Percentiles rank a stretch among this genome's conserved stretches.
Evolutionary conservation across 2,888 invertebrate genomes (phyloP).

Genomic region (Scaptomyza tumidula): DNA sequence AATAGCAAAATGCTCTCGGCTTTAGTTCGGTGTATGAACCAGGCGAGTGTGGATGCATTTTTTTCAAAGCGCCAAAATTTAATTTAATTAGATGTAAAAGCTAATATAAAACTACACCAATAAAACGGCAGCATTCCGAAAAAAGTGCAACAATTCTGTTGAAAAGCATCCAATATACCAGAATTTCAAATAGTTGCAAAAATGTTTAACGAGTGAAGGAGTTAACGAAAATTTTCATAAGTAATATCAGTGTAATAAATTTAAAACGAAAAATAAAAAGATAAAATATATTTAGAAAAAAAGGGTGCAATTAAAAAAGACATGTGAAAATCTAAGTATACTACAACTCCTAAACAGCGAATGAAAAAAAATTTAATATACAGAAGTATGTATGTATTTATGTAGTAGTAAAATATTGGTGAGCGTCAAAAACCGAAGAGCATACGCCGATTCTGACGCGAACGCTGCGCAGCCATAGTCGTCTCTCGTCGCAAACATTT

Average conservation of each 20-base stretch:
- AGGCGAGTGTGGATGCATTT: slow-evolving; percentile 82
- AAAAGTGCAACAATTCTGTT: slow-evolving; percentile 15
- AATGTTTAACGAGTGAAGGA: slow-evolving; percentile 13
- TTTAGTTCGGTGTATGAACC: slow-evolving; percentile 83
- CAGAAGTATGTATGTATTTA: slow-evolving; percentile 49
- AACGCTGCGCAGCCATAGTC: slow-evolving; percentile 69
- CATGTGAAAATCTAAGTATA: slow-evolving; percentile 79
- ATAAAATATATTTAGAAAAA: slow-evolving; percentile 10
- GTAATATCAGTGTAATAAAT: slow-evolving; percentile 26
- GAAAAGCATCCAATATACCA: slow-evolving; percentile 16
- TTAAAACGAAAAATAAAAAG: slow-evolving; percentile 4
- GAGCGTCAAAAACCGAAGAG: slow-evolving; percentile 79
- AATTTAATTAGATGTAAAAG: slow-evolving; percentile 43
- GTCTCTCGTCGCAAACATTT: slow-evolving; percentile 54
- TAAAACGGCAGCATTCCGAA: slow-evolving; percentile 7
- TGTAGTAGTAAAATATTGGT: slow-evolving; percentile 56
- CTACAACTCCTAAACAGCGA: slow-evolving; percentile 75
- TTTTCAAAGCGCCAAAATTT: slow-evolving; percentile 60
- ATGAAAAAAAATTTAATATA: slow-evolving; percentile 58
- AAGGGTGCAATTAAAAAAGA: slow-evolving; percentile 49
- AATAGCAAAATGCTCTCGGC: slow-evolving; percentile 34
- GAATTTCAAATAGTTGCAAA: neutral
- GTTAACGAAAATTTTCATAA: slow-evolving; percentile 21
- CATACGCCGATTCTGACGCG: slow-evolving; percentile 41
- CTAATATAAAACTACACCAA: slow-evolving; percentile 49